phyloP scores from a whole-genome alignment of 1,140 invertebrate genomes.

The Aphaenogaster floridana region DNA sequence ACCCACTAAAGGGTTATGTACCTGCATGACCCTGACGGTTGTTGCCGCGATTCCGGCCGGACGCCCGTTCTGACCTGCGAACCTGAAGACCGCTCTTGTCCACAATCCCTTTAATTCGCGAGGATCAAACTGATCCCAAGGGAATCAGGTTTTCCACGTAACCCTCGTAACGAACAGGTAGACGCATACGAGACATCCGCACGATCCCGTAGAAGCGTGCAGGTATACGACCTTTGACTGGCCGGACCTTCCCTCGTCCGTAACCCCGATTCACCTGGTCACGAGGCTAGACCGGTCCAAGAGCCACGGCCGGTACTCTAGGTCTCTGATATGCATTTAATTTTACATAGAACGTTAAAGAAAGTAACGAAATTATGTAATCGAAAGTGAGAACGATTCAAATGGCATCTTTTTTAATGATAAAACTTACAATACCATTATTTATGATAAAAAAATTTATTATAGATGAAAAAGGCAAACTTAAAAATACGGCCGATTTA shows the following conservation, averaged over 20 bases:
- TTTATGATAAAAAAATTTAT: background rate
- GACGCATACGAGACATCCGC: background rate
- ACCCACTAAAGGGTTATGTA: constrained; percentile 83
- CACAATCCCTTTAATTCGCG: constrained; percentile 61
- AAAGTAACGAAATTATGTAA: constrained; percentile 3
- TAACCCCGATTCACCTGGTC: constrained; percentile 64
- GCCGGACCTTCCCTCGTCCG: constrained; percentile 64
- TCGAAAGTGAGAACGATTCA: background rate
- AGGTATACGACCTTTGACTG: constrained; percentile 82
- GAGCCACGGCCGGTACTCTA: background rate
- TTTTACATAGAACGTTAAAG: constrained; percentile 15
- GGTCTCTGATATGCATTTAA: constrained; percentile 27
- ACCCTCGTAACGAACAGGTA: constrained; percentile 67
- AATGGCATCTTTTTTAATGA: background rate
- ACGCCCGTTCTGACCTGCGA: constrained; percentile 73
- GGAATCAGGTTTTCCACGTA: constrained; percentile 76
- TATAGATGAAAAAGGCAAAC: background rate
- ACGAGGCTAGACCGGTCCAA: constrained; percentile 37
- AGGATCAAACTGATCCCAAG: constrained; percentile 39
- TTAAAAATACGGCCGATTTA: background rate
- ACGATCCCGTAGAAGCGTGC: constrained; percentile 74
- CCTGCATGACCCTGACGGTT: constrained; percentile 81
- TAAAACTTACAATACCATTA: background rate
- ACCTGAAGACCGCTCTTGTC: constrained; percentile 50
- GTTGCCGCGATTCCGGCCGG: constrained; percentile 40